phyloP scores from a whole-genome alignment of 2,888 invertebrate species.

The Halictus quadricinctus region DNA sequence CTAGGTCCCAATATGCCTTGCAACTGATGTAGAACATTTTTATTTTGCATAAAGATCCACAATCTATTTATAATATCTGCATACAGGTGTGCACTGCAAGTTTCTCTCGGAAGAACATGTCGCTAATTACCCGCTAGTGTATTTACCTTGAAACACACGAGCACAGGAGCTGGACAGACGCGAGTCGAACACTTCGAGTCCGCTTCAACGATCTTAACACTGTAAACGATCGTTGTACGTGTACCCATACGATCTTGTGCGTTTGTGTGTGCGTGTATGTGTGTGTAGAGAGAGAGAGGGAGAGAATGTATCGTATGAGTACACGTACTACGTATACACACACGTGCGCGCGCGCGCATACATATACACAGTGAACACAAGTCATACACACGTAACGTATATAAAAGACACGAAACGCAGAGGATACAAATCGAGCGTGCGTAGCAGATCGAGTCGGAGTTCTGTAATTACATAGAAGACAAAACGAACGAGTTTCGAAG shows the following conservation, averaged over 20 bases:
- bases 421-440: conserved; percentile 18
- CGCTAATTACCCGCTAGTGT: background rate
- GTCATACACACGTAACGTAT: background rate
- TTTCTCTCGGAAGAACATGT: background rate
- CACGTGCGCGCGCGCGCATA: background rate
- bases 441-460: conserved; percentile 30
- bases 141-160: background rate
- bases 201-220: background rate
- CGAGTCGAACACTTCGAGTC: background rate
- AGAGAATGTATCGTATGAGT: background rate
- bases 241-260: background rate
- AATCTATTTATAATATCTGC: background rate
- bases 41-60: background rate
- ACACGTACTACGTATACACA: background rate
- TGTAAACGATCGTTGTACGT: background rate
- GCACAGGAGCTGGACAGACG: background rate
- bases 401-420: conserved; percentile 13
- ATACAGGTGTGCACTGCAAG: background rate
- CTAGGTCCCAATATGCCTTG: too few species aligned
- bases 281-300: background rate
- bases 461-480: conserved; percentile 30
- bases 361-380: background rate
- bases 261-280: background rate
- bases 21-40: background rate
- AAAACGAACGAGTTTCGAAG: background rate